Conservation (phyloP, 2,113 vertebrate species). For the Laticauda colubrina region DNA sequence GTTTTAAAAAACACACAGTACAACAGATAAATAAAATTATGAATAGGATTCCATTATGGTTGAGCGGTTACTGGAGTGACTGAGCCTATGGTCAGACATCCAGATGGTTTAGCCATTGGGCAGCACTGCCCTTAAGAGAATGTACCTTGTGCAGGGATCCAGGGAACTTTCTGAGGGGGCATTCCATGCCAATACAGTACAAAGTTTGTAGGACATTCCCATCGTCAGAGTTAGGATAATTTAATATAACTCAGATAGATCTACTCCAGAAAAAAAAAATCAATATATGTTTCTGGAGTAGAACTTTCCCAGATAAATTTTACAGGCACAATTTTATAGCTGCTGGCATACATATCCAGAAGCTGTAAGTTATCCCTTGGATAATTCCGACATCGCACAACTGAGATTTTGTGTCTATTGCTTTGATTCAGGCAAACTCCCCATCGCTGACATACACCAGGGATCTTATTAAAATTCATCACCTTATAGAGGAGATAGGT, state of each 20-base stretch:
- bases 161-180: background rate
- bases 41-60: background rate
- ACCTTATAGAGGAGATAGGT: background rate
- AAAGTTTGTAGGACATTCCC: background rate
- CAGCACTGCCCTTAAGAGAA: background rate
- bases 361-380: background rate
- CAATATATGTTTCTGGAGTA: background rate
- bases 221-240: background rate
- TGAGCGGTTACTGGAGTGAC: background rate
- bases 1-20: background rate
- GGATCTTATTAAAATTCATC: background rate
- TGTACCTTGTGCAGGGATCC: background rate
- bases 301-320: background rate
- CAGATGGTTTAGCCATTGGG: background rate
- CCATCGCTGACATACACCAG: background rate
- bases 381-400: background rate
- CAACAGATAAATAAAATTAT: background rate
- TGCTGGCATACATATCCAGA: background rate
- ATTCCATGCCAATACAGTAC: background rate
- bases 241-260: background rate
- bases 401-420: background rate
- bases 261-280: background rate
- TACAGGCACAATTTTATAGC: background rate
- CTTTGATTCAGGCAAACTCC: background rate
- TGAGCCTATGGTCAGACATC: background rate